Conservation (phyloP, 2,797 vertebrate genomes). For the Limosa lapponica region DNA sequence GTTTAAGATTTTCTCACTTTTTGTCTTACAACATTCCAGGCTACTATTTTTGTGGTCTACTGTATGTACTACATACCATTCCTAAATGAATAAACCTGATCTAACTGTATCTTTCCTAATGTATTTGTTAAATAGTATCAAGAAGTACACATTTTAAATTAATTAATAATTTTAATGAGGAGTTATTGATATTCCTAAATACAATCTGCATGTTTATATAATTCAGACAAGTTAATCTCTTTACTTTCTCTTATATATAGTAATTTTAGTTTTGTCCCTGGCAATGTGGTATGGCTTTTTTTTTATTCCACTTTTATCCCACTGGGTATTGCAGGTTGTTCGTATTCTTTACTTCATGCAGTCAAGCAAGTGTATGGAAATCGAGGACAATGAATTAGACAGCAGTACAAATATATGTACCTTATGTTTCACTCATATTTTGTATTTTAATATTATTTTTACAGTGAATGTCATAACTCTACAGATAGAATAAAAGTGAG, state of each 20-base stretch:
- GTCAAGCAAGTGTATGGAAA: not conserved
- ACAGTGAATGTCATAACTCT: constrained; percentile 96
- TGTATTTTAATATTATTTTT: constrained; percentile 41
- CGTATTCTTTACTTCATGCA: not conserved
- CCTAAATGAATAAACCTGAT: not conserved
- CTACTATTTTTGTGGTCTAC: not conserved
- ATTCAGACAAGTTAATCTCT: not conserved
- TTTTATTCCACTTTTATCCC: not conserved
- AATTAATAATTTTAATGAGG: not conserved
- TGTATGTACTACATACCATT: not conserved
- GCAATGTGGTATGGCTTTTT: not conserved
- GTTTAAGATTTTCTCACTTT: not conserved
- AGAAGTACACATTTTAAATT: not conserved
- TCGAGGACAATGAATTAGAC: fast-evolving
- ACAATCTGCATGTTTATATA: not conserved
- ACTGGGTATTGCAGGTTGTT: not conserved
- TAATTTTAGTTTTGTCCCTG: not conserved
- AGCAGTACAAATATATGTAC: not conserved
- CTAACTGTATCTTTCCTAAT: not conserved
- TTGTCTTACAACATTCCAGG: not conserved
- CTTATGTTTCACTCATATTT: not conserved
- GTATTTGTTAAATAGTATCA: not conserved
- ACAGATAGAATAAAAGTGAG: constrained; percentile 97
- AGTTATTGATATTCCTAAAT: not conserved
- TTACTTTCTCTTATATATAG: not conserved